A percentile compares a stretch with the other conserved stretches of the same genome.
These are phyloP conservation scores for Urocyon cinereoargenteus DNA, from an alignment of 2,797 vertebrate genomes.

Conservation along the genomic window DNA sequence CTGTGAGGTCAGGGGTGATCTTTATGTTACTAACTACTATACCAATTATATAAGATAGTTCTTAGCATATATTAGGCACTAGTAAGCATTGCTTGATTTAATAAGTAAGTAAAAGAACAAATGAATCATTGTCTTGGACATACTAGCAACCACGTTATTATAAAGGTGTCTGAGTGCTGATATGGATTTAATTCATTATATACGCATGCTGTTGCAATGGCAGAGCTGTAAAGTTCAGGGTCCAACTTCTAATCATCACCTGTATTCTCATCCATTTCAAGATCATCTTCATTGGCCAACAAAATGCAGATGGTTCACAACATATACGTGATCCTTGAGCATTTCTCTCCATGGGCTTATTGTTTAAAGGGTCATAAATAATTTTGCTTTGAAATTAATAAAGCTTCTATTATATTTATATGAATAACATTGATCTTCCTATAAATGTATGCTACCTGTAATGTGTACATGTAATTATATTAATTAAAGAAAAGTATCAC, in stretches of 20 bases:
- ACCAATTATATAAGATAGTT: not conserved
- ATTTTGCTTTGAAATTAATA: slow-evolving; percentile 4
- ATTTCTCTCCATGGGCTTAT: not conserved
- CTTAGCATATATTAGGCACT: not conserved
- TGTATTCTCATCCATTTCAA: not conserved
- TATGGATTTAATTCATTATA: not conserved
- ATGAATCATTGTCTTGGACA: not conserved
- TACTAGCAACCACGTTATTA: not conserved
- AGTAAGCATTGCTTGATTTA: not conserved
- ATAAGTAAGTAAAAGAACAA: not conserved
- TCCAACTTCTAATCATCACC: not conserved
- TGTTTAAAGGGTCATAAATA: slow-evolving; percentile 8
- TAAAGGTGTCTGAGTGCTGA: not conserved
- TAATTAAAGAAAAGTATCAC: not conserved
- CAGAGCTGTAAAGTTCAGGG: not conserved
- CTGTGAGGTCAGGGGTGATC: not conserved
- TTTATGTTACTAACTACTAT: slow-evolving; percentile 24
- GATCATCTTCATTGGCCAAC: not conserved
- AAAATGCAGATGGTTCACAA: not conserved
- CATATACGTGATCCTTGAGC: not conserved
- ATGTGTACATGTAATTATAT: not conserved
- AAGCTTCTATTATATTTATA: not conserved
- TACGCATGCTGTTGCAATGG: not conserved
- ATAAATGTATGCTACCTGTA: not conserved
- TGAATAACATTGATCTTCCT: not conserved